Conservation (phyloP, 2,888 invertebrate genomes). For the Carpatolechia fugitivella region DNA sequence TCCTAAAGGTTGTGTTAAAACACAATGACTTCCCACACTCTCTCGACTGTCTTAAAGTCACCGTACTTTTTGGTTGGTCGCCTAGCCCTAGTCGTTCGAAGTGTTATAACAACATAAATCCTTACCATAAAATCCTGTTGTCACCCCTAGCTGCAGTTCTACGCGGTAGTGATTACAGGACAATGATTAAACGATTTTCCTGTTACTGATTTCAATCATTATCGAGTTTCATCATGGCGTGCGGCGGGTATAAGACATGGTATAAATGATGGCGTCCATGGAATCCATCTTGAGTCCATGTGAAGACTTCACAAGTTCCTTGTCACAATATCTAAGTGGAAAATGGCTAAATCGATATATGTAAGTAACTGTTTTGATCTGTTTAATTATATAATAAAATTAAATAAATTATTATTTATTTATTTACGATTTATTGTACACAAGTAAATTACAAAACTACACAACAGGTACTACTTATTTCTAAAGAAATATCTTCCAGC, state of each 20-base stretch:
- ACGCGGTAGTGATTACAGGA: constrained; percentile 8
- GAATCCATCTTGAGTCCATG: background rate
- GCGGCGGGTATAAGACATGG: background rate
- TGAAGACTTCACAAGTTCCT: constrained; percentile 2
- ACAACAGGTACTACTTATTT: too few relatives aligned
- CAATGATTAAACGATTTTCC: constrained; percentile 26
- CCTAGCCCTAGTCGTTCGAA: too few relatives aligned
- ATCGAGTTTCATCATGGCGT: constrained; percentile 29
- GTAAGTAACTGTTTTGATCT: background rate
- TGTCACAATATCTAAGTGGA: background rate
- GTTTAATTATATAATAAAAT: background rate
- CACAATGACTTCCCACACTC: too few relatives aligned
- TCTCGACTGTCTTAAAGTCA: too few relatives aligned
- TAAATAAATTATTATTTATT: background rate
- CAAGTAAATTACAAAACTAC: too few relatives aligned
- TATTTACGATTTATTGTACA: too few relatives aligned
- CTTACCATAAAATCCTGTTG: too few relatives aligned
- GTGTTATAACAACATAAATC: too few relatives aligned
- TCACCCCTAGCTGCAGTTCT: background rate
- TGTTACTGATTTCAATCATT: constrained; percentile 30
- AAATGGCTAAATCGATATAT: constrained; percentile 12
- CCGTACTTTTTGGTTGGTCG: too few relatives aligned
- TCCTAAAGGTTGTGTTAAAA: too few relatives aligned
- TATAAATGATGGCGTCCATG: background rate
- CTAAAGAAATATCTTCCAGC: too few relatives aligned